phyloP scores from a whole-genome alignment of 1,140 invertebrate genomes.

The Platyura marginata region DNA sequence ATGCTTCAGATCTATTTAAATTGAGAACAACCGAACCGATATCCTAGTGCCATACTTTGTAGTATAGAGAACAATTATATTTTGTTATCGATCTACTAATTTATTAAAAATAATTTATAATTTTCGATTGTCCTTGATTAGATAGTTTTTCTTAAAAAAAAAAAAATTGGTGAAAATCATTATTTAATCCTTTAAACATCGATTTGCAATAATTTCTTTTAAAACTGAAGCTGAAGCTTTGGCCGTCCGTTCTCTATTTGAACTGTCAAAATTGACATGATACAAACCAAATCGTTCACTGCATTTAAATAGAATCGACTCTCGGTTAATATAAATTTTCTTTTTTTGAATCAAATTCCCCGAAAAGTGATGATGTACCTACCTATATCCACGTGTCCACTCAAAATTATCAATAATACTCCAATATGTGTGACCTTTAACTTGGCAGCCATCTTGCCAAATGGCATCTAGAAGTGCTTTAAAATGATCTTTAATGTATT shows the following conservation, averaged over 20 bases:
- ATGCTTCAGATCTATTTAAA: neutral
- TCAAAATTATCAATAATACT: conserved; percentile 66
- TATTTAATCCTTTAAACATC: too few relatives aligned
- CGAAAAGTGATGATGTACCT: too few relatives aligned
- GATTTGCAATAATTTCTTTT: conserved; percentile 7
- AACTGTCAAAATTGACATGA: conserved; percentile 5
- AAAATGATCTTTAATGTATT: conserved; percentile 10
- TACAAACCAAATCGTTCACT: conserved; percentile 10
- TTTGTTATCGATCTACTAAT: too few relatives aligned
- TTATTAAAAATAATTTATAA: too few relatives aligned
- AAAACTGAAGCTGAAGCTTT: conserved; percentile 8
- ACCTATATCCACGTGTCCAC: conserved; percentile 47
- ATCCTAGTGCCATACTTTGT: too few relatives aligned
- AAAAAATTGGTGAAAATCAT: too few relatives aligned
- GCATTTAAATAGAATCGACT: too few relatives aligned
- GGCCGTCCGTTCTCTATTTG: conserved; percentile 5
- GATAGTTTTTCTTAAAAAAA: too few relatives aligned
- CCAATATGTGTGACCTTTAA: conserved; percentile 26
- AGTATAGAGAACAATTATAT: too few relatives aligned
- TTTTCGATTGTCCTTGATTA: too few relatives aligned
- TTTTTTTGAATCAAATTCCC: neutral
- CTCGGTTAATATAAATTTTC: too few relatives aligned
- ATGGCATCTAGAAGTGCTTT: neutral
- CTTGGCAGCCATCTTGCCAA: neutral
- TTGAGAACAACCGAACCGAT: too few relatives aligned